phyloP scores from a whole-genome alignment of 1,140 invertebrate species.

The Samia ricini region DNA sequence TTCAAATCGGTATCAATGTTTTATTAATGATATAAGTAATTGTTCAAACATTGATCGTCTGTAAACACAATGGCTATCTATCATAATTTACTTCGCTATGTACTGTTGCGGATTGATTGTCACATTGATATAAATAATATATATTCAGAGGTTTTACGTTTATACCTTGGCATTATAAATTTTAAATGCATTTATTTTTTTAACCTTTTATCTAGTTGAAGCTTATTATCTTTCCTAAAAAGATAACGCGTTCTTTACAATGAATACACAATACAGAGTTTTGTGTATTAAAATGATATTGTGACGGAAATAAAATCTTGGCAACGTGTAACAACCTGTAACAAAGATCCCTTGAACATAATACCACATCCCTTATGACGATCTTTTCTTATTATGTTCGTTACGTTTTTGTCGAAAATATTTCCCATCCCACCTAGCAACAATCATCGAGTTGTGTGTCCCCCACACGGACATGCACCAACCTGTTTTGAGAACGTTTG shows the following conservation, averaged over 20 bases:
- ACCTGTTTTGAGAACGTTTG: slow-evolving; percentile 34
- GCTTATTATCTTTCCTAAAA: neutral
- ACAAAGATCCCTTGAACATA: neutral
- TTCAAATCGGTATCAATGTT: too few species aligned
- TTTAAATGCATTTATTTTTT: neutral
- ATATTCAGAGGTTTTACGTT: neutral
- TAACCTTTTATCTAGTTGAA: neutral
- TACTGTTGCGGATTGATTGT: neutral
- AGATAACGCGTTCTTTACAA: neutral
- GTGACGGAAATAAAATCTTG: neutral
- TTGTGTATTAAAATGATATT: neutral
- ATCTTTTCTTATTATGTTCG: neutral
- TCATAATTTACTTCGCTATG: neutral
- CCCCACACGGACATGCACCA: slow-evolving; percentile 23
- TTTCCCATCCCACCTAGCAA: slow-evolving; percentile 11
- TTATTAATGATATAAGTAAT: too few species aligned
- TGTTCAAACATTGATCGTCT: neutral
- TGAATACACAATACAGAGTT: neutral
- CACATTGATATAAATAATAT: neutral
- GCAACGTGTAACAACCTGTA: neutral
- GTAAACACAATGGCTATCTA: neutral
- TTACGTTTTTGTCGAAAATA: slow-evolving; percentile 8
- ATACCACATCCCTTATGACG: neutral
- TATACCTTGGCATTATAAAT: neutral
- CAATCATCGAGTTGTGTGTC: slow-evolving; percentile 11